These are phyloP conservation scores for Sebastes schlegelii DNA, from an alignment of 2,113 vertebrate species.

Conservation along the genomic window DNA sequence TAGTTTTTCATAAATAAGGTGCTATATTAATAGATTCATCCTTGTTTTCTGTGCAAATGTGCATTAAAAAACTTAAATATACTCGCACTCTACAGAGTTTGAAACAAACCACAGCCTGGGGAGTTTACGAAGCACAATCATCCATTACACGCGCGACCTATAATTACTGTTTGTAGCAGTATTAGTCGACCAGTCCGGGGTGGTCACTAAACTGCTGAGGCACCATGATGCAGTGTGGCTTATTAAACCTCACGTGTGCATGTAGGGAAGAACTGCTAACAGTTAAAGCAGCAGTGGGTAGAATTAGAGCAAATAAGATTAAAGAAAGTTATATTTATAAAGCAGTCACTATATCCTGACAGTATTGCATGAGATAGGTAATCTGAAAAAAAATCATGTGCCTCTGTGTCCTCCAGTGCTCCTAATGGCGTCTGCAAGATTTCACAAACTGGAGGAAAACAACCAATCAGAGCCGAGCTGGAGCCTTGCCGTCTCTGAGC, in stretches of 20 bases:
- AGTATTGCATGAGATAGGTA: no score
- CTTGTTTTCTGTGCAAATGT: background rate
- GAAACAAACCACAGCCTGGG: constrained; percentile 52
- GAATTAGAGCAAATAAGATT: no score
- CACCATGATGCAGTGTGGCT: constrained; percentile 66
- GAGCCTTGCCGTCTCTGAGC: no score
- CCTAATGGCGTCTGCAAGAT: no score
- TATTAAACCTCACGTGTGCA: constrained; percentile 46
- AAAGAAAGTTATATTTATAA: no score
- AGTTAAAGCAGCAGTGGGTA: no score
- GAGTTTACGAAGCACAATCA: constrained; percentile 63
- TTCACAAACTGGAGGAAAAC: no score
- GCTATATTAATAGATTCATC: background rate
- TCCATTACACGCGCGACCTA: constrained; percentile 58
- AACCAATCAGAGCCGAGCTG: no score
- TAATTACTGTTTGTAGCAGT: constrained; percentile 75
- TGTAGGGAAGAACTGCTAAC: constrained; percentile 7
- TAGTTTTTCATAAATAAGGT: constrained; percentile 3
- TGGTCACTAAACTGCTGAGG: constrained; percentile 78
- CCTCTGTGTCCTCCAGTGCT: no score
- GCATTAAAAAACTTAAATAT: background rate
- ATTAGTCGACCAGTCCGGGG: constrained; percentile 50
- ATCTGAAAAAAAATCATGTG: no score
- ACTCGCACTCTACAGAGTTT: constrained; percentile 19
- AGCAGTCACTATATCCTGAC: no score